A percentile compares a stretch with the other conserved stretches of the same genome.
Evolutionary conservation across 2,797 vertebrate genomes (phyloP).

Genomic region (Tapirus indicus): DNA sequence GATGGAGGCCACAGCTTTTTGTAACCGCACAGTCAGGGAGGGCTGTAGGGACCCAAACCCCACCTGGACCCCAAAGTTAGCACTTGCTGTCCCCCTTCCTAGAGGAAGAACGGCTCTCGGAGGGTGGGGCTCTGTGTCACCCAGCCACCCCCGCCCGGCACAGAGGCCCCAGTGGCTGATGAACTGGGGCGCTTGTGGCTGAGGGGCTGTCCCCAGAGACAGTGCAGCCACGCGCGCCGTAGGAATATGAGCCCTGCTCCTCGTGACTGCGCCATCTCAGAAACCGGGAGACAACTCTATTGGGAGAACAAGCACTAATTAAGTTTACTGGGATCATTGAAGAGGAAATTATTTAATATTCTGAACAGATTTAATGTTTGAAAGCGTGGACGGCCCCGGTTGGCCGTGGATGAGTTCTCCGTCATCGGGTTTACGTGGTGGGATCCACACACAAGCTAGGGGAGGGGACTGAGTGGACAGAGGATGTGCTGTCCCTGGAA

Average conservation of each 20-base stretch:
- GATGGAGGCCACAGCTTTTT: background rate
- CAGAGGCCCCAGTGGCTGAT: background rate
- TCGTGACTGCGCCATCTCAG: slow-evolving; percentile 76
- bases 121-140: too few relatives aligned
- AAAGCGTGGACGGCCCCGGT: slow-evolving; percentile 79
- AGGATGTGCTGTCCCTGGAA: too few relatives aligned
- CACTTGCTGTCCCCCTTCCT: background rate
- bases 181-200: fast-evolving
- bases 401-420: slow-evolving; percentile 31
- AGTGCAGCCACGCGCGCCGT: fast-evolving
- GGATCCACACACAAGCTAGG: fast-evolving
- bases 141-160: background rate
- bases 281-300: slow-evolving; percentile 86
- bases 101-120: fast-evolving
- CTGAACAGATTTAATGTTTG: slow-evolving; percentile 85
- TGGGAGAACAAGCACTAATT: slow-evolving; percentile 91
- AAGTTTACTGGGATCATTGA: slow-evolving; percentile 90
- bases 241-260: background rate
- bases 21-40: background rate
- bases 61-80: fast-evolving
- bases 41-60: fast-evolving
- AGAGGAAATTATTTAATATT: slow-evolving; percentile 92
- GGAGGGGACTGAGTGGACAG: fast-evolving
- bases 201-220: fast-evolving
- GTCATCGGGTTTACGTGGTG: background rate